Conservation (phyloP, 2,797 vertebrate genomes). For the Xenops minutus region DNA sequence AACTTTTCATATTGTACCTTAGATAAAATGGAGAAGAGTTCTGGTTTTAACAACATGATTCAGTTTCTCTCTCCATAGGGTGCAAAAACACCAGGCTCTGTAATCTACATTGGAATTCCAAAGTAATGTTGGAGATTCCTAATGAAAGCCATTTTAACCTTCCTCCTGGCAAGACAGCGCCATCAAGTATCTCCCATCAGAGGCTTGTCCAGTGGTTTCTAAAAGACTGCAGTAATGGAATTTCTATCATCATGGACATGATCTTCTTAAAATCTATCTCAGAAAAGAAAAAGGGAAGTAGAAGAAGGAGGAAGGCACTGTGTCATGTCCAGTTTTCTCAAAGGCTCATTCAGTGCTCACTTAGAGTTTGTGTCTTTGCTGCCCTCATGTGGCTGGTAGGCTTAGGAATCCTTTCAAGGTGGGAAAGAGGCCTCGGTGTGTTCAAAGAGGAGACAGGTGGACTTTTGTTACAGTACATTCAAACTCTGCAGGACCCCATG, state of each 20-base stretch:
- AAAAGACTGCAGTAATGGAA: background rate
- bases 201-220: background rate
- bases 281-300: background rate
- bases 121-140: background rate
- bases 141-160: background rate
- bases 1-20: background rate
- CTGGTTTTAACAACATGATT: rapidly evolving
- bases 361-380: background rate
- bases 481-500: rapidly evolving
- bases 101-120: background rate
- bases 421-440: rapidly evolving
- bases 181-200: background rate
- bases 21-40: background rate
- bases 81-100: background rate
- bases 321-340: rapidly evolving
- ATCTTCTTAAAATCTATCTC: background rate
- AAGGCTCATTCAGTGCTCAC: rapidly evolving
- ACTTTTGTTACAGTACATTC: background rate
- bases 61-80: background rate
- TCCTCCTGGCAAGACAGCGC: background rate
- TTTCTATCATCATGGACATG: background rate
- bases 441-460: rapidly evolving
- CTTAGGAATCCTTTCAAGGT: background rate
- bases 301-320: background rate
- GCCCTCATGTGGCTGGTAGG: background rate